Conservation (phyloP, 1,140 invertebrate species). For the Idris sp. region DNA sequence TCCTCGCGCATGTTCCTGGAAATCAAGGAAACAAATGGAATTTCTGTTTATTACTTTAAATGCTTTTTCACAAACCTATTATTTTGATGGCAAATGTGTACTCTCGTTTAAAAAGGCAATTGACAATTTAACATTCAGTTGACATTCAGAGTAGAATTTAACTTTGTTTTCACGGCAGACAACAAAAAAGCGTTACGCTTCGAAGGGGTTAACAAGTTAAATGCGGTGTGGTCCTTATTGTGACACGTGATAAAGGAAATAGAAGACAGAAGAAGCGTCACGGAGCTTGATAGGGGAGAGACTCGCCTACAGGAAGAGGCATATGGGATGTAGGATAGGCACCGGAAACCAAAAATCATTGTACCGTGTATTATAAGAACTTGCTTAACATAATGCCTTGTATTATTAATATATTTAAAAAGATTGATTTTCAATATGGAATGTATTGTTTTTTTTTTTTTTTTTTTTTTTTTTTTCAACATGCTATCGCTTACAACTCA, state of each 20-base stretch:
- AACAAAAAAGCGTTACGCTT: constrained; percentile 17
- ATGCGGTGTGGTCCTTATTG: constrained; percentile 23
- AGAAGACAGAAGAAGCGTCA: constrained; percentile 62
- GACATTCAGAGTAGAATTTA: no score
- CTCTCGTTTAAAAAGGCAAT: no score
- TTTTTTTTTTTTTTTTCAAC: no score
- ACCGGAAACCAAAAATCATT: constrained; percentile 66
- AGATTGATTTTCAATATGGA: constrained; percentile 31
- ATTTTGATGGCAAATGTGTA: no score
- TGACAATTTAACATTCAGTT: no score
- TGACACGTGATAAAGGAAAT: constrained; percentile 59
- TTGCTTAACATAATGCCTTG: constrained; percentile 14
- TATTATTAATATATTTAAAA: constrained; percentile 9
- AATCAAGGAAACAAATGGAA: no score
- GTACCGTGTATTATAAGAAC: constrained; percentile 40
- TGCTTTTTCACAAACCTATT: no score
- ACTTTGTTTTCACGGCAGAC: not conserved
- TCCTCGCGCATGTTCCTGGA: no score
- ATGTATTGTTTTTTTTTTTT: constrained; percentile 13
- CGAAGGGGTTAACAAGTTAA: constrained; percentile 49
- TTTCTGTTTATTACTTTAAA: no score
- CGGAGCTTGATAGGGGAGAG: constrained; percentile 65
- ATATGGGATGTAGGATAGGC: constrained; percentile 72
- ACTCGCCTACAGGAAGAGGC: constrained; percentile 38
- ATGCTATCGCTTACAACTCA: not conserved